Evolutionary conservation across 2,113 vertebrate genomes (phyloP), one percentile per base, ranked within the genome.

Genomic region (Mus spicilegus): DNA sequence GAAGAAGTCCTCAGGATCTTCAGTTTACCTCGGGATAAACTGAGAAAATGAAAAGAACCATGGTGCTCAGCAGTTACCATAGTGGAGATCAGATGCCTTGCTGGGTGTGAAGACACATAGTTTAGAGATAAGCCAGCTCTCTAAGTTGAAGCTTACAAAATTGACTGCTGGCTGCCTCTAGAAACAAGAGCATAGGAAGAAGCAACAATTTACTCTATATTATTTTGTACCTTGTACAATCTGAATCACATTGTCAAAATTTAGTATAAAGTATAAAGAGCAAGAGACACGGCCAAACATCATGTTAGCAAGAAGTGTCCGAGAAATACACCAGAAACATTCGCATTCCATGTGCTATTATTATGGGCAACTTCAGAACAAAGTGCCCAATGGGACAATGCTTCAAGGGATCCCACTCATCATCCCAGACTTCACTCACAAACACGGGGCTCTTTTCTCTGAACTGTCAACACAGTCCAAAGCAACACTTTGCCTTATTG

Each of bases 121-220:
- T 65, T 78, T 76, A 87, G 24, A 91, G 78, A 76, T 19, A 51
- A 8, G 13, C 82, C 87, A 72, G 51, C 87, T 93, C 76, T 92
- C 36, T 42, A 94, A 92, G 46, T 5, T 69, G 49, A 96, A 95
- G 86, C 73, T 87, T 77, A 90, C 58, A 89, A 97, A 88, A 77
- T n/a, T 89, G 73, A 75, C 42, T 93, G 58, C 24, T 26, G 36
- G 63, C 36, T 87, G 81, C 30, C n/a, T 82, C 77, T 61, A 78
- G 19, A 77, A 54, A 85, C 54, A 30, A 78, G 51, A 63, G 75
- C 67, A 89, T 46, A 78, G 61, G 16, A 69, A 9, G 26, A 76
- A 80, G n/a, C 54, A 87, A 92, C 28, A 65, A 7, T 70, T 93
- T 61, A 75, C 46, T 73, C 14, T 19, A 19, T 49, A 84, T 92